A percentile compares a stretch with the other conserved stretches of the same genome.
Conservation (phyloP, 2,888 invertebrate genomes). For the Tortricodes alternella region DNA sequence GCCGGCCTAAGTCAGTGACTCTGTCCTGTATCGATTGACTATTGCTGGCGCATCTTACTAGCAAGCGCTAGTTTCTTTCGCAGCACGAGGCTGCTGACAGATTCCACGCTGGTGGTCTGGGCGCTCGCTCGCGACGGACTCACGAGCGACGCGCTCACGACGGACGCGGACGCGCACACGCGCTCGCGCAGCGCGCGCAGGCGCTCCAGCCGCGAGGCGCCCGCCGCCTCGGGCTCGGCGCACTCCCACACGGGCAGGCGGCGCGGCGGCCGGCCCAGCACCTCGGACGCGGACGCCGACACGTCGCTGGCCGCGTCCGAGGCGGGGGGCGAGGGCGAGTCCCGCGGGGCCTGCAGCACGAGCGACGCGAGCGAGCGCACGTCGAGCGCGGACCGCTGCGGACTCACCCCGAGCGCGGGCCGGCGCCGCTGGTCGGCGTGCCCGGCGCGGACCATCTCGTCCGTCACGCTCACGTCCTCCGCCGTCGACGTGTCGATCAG, state of each 20-base stretch:
- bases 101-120: neutral
- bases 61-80: constrained; percentile 6
- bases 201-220: neutral
- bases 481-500: constrained; percentile 76
- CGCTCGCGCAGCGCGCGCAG: constrained; percentile 14
- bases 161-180: constrained; percentile 26
- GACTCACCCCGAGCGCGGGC: constrained; percentile 59
- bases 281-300: constrained; percentile 58
- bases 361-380: constrained; percentile 29
- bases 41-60: neutral
- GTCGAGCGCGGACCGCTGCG: constrained; percentile 5
- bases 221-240: constrained; percentile 19
- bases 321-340: constrained; percentile 37
- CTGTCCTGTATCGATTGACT: neutral
- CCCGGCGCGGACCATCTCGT: constrained; percentile 70
- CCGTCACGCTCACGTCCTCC: constrained; percentile 76
- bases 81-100: constrained; percentile 2
- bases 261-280: constrained; percentile 44
- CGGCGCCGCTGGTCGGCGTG: constrained; percentile 66
- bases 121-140: constrained; percentile 5
- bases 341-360: constrained; percentile 16
- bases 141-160: constrained; percentile 25
- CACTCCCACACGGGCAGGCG: constrained; percentile 51
- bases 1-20: neutral
- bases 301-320: constrained; percentile 45